Evolutionary conservation across 1,140 invertebrate genomes (phyloP).

Genomic region (Drosophila varians): DNA sequence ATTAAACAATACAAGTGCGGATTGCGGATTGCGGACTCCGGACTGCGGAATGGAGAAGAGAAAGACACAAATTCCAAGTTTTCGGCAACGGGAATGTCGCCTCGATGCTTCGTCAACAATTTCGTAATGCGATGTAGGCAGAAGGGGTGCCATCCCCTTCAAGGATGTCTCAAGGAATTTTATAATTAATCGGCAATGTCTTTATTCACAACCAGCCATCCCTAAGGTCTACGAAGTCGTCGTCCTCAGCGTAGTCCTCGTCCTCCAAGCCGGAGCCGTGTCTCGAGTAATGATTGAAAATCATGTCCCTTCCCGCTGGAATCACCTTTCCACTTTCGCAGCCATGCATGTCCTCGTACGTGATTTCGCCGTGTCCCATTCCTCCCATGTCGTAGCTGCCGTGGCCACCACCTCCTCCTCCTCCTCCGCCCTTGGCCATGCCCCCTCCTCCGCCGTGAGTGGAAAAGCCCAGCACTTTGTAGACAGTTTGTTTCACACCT

Average conservation of each 20-base stretch:
- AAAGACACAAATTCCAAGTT: slow-evolving; percentile 48
- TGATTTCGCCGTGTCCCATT: slow-evolving; percentile 68
- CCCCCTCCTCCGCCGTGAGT: slow-evolving; percentile 41
- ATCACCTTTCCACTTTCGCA: slow-evolving; percentile 68
- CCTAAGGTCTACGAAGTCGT: slow-evolving; percentile 77
- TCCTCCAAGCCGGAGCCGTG: slow-evolving; percentile 50
- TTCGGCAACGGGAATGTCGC: slow-evolving; percentile 44
- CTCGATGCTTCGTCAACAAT: slow-evolving; percentile 53
- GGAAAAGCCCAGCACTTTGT: slow-evolving; percentile 65
- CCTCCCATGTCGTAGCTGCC: slow-evolving; percentile 27
- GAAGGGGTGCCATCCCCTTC: neutral
- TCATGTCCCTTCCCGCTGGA: slow-evolving; percentile 66
- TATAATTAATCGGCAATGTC: slow-evolving; percentile 72
- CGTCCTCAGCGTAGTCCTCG: slow-evolving; percentile 67
- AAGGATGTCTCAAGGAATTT: slow-evolving; percentile 52
- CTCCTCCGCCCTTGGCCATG: slow-evolving; percentile 18
- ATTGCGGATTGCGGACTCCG: slow-evolving; percentile 42
- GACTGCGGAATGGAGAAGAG: slow-evolving; percentile 6
- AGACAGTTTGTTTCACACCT: slow-evolving; percentile 66
- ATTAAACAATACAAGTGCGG: slow-evolving; percentile 65
- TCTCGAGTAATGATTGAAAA: slow-evolving; percentile 78
- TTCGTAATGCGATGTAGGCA: slow-evolving; percentile 52
- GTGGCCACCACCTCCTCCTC: slow-evolving; percentile 23
- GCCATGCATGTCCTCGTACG: slow-evolving; percentile 71
- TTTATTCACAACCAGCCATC: slow-evolving; percentile 77